phyloP scores from a whole-genome alignment of 2,888 invertebrate species.

The Poecilobothrus nobilitatus region DNA sequence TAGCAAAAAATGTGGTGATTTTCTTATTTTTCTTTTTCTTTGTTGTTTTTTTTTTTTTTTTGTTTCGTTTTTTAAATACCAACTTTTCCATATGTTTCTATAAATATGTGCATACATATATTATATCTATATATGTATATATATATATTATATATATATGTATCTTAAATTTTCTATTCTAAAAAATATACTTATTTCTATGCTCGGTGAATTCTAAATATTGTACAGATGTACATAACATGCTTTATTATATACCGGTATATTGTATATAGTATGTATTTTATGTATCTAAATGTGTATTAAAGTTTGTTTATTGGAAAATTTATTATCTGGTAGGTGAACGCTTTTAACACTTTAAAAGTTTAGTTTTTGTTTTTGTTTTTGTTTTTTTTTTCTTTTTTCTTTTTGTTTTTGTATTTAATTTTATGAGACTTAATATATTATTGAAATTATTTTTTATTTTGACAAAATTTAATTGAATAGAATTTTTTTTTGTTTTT shows the following conservation, averaged over 20 bases:
- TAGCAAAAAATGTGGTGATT: conserved; percentile 12
- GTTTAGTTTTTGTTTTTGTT: not conserved
- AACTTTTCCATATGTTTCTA: not conserved
- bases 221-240: not conserved
- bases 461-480: conserved; percentile 4
- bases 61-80: not conserved
- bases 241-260: not conserved
- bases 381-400: not conserved
- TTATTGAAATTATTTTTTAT: not conserved
- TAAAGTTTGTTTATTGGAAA: not conserved
- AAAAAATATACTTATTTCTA: not conserved
- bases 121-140: not conserved
- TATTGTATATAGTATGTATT: not conserved
- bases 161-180: no score
- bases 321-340: not conserved
- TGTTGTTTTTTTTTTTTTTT: not conserved
- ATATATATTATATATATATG: no score
- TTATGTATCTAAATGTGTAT: not conserved
- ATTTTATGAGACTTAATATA: not conserved
- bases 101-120: not conserved
- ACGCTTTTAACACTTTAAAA: not conserved
- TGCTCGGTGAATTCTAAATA: not conserved
- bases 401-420: not conserved
- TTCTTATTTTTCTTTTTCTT: not conserved
- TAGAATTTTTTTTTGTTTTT: not conserved